These are phyloP conservation scores for Holocentrus rufus DNA, from an alignment of 2,797 vertebrate genomes.

Conservation along the genomic window DNA sequence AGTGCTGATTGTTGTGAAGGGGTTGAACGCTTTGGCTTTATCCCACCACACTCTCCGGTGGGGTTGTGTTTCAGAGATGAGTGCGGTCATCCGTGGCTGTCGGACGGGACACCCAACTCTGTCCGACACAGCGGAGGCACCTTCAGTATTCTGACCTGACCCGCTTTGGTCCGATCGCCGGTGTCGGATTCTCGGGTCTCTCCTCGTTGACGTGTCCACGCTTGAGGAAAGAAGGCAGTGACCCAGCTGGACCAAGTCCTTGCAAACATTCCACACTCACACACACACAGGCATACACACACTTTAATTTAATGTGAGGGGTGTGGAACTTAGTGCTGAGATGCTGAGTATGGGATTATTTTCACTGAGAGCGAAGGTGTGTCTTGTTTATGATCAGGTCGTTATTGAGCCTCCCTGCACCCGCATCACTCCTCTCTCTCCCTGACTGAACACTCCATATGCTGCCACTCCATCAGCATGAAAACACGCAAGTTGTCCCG, in stretches of 20 bases:
- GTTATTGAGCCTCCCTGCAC: constrained; percentile 70
- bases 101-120: constrained; percentile 28
- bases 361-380: constrained; percentile 84
- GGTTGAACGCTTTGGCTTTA: constrained; percentile 49
- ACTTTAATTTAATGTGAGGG: constrained; percentile 68
- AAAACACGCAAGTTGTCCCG: constrained; percentile 86
- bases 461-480: constrained; percentile 78
- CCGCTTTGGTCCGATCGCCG: constrained; percentile 18
- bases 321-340: constrained; percentile 83
- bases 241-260: constrained; percentile 34
- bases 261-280: constrained; percentile 17
- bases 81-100: constrained; percentile 2
- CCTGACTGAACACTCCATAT: constrained; percentile 46
- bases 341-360: constrained; percentile 83
- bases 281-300: constrained; percentile 24
- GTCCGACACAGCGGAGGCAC: constrained; percentile 18
- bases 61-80: constrained; percentile 60
- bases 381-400: constrained; percentile 82
- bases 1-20: constrained; percentile 76
- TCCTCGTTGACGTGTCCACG: constrained; percentile 34
- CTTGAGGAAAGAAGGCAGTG: constrained; percentile 39
- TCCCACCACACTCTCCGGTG: constrained; percentile 26
- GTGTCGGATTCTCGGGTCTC: constrained; percentile 48
- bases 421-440: constrained; percentile 54
- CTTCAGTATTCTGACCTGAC: constrained; percentile 30